phyloP scores from a whole-genome alignment of 1,140 invertebrate species.

The Schlechtendalia chinensis region DNA sequence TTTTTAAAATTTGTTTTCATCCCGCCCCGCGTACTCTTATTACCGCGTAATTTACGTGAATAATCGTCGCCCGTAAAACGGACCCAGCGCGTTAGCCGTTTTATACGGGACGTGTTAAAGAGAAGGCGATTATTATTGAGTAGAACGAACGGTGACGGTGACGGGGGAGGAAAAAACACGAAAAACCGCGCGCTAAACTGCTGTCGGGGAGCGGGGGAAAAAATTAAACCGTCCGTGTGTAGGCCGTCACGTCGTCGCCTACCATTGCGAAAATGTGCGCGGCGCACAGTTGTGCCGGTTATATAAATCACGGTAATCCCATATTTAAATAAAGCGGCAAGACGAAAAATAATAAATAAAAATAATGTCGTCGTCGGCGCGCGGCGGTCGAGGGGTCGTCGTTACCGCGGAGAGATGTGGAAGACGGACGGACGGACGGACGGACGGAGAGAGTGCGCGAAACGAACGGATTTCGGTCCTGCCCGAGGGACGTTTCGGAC shows the following conservation, averaged over 20 bases:
- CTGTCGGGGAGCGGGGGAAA: not conserved
- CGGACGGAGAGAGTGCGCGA: not conserved
- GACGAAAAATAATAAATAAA: constrained; percentile 47
- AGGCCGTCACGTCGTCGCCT: not conserved
- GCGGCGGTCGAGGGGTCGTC: not conserved
- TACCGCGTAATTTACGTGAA: constrained; percentile 16
- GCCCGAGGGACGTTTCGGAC: not conserved
- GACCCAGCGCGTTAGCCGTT: not conserved
- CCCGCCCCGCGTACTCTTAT: too few species aligned
- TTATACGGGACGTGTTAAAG: not conserved
- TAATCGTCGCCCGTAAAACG: not conserved
- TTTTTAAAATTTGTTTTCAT: too few species aligned
- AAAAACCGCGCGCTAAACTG: too few species aligned
- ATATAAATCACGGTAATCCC: constrained; percentile 49
- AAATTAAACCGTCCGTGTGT: not conserved
- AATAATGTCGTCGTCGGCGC: constrained; percentile 46
- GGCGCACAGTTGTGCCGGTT: constrained; percentile 26
- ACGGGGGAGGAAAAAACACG: not conserved
- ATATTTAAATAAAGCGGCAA: constrained; percentile 45
- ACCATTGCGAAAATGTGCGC: too few species aligned
- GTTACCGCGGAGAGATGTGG: too few species aligned
- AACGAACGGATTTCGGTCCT: constrained; percentile 30
- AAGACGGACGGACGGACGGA: too few species aligned
- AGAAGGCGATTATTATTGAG: too few species aligned
- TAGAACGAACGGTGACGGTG: too few species aligned